Conservation (phyloP, 2,888 invertebrate genomes). For the Brachyptera risi region DNA sequence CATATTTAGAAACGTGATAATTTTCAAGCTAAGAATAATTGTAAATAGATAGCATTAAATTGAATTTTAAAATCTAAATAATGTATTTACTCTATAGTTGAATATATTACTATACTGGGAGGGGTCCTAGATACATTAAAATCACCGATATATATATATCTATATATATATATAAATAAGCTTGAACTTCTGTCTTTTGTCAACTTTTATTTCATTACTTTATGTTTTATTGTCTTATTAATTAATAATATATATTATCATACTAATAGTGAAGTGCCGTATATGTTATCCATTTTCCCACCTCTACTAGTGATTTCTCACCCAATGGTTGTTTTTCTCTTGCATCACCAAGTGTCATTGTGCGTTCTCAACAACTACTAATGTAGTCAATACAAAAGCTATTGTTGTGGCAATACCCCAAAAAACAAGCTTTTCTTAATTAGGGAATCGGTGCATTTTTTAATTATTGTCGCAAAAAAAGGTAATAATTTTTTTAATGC, state of each 20-base stretch:
- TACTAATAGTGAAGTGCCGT: no score
- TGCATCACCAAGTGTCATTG: no score
- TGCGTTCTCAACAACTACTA: no score
- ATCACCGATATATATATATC: no score
- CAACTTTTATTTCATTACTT: not conserved
- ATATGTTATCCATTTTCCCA: no score
- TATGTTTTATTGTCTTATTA: not conserved
- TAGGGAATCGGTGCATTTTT: conserved; percentile 30
- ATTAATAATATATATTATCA: no score
- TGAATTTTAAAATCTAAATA: conserved; percentile 10
- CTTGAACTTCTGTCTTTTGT: not conserved
- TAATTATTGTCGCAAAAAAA: conserved; percentile 21
- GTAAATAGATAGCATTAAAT: conserved; percentile 17
- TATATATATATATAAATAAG: no score
- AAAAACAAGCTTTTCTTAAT: no score
- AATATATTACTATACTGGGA: conserved; percentile 7
- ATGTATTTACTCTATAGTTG: conserved; percentile 9
- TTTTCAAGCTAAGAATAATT: conserved; percentile 18
- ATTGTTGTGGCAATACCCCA: no score
- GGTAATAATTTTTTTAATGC: conserved; percentile 25
- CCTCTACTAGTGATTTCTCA: no score
- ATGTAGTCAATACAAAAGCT: no score
- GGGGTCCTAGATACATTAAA: not conserved
- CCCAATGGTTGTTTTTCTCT: no score
- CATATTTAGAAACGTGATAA: conserved; percentile 14